Percentiles rank a stretch among this genome's conserved stretches.
phyloP scores from a whole-genome alignment of 2,888 invertebrate species.

The Calliopum simillimum region DNA sequence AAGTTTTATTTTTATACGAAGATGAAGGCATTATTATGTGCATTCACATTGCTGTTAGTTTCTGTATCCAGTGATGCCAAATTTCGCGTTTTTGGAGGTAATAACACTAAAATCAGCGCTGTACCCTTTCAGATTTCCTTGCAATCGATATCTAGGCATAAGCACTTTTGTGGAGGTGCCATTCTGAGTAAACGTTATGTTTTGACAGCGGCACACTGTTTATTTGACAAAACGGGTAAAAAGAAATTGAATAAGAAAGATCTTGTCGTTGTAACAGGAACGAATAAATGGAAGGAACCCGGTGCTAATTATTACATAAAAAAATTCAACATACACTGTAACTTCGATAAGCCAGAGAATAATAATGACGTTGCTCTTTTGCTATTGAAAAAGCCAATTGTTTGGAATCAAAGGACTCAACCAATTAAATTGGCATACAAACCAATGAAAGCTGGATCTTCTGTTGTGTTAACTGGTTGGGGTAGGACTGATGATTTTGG shows the following conservation, averaged over 20 bases:
- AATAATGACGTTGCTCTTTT: constrained; percentile 78
- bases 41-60: too few relatives aligned
- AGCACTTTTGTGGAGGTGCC: constrained; percentile 60
- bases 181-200: constrained; percentile 52
- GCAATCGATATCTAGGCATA: constrained; percentile 48
- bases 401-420: constrained; percentile 69
- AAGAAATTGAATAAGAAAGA: constrained; percentile 41
- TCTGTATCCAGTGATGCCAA: too few relatives aligned
- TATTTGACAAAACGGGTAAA: constrained; percentile 37
- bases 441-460: constrained; percentile 69
- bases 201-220: constrained; percentile 61
- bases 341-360: constrained; percentile 53
- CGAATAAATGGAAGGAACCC: constrained; percentile 50
- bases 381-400: constrained; percentile 70
- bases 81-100: constrained; percentile 52
- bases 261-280: constrained; percentile 56
- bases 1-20: too few relatives aligned
- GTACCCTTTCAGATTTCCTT: constrained; percentile 64
- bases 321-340: constrained; percentile 54
- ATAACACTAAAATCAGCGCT: constrained; percentile 47
- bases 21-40: too few relatives aligned
- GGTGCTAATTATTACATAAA: constrained; percentile 53
- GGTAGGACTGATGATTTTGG: constrained; percentile 69
- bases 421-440: constrained; percentile 70
- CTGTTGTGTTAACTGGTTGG: constrained; percentile 73